A percentile compares a stretch with the other conserved stretches of the same genome.
phyloP scores from a whole-genome alignment of 2,888 invertebrate genomes.

The Ichneumoninae sp. region DNA sequence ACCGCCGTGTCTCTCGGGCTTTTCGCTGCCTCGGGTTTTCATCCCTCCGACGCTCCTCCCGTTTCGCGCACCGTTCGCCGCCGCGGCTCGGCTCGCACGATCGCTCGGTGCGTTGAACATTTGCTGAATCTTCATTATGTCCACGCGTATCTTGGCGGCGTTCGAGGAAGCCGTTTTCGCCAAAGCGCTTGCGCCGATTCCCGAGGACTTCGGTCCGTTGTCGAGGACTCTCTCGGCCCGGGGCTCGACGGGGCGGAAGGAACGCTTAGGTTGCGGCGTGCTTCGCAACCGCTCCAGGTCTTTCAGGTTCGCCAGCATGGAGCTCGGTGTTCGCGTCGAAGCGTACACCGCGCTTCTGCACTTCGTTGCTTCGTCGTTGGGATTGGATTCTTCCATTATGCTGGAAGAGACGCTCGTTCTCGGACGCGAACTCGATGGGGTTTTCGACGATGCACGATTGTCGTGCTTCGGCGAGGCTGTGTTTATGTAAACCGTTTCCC shows the following conservation, averaged over 20 bases:
- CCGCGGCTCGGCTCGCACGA: neutral
- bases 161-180: slow-evolving; percentile 55
- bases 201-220: slow-evolving; percentile 5
- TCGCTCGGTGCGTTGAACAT: slow-evolving; percentile 75
- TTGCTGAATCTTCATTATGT: slow-evolving; percentile 78
- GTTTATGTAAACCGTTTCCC: slow-evolving; percentile 76
- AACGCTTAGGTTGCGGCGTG: slow-evolving; percentile 72
- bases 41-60: neutral
- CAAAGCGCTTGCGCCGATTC: neutral
- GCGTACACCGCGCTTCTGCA: slow-evolving; percentile 44
- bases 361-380: neutral
- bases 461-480: slow-evolving; percentile 60
- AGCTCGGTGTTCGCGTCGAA: slow-evolving; percentile 67
- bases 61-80: neutral
- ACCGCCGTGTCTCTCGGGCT: slow-evolving; percentile 64
- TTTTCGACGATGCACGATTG: neutral
- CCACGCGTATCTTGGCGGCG: slow-evolving; percentile 76
- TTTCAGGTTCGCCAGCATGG: slow-evolving; percentile 78
- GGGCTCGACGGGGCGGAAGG: slow-evolving; percentile 38
- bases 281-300: slow-evolving; percentile 78
- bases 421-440: slow-evolving; percentile 2
- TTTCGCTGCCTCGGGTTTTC: slow-evolving; percentile 59
- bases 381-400: slow-evolving; percentile 27
- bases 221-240: slow-evolving; percentile 36
- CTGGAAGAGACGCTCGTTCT: slow-evolving; percentile 25